Evolutionary conservation across 2,113 vertebrate species (phyloP), one percentile per base, ranked within the genome.

Genomic region (Onychorhynchus coronatus): DNA sequence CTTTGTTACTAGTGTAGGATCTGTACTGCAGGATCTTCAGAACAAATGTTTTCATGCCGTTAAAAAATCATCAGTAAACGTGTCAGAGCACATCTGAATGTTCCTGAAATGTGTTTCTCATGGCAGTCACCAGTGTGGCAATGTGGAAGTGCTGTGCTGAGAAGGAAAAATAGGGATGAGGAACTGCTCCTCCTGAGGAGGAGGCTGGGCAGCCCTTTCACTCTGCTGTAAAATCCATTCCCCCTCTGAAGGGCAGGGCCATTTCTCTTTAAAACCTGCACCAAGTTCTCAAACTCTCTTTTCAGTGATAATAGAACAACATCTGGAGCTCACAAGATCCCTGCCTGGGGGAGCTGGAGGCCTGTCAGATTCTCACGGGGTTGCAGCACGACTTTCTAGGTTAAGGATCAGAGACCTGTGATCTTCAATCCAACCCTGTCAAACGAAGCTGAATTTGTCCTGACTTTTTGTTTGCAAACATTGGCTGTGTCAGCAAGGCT

Each of bases 401-500:
- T 91, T 42, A 92, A 85, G 94, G 95, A 85, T 81, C 37, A 59
- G 67, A 88, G 88, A 82, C 93, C 62, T 71, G 62, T 87, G 91
- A 89, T 50, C 86, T 94, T 89, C 71, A 47, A 47, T 80, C 62
- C 90, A 47, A 44, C 89, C 93, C 88, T 88, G 71, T 96, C 95
- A 65, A 55, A 46, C 4, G 3, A 91, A 94, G 93, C 78, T 80
- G 72, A 90, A 92, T 86, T 87, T 66, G 76, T 77, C 88, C 91
- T 93, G 86, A 70, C 93, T 96, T 85, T 93, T 96, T 96, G 96
- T 97, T 96, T 96, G 92, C 94, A 53, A 33, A 85, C 19, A 1
- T 28, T 85, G 91, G 39, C 96, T 93, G 93, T 91, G 92, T 97
- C 96, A 81, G 98, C 94, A 93, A 89, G 97, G 78, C 92, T 97